Evolutionary conservation across 2,888 invertebrate genomes (phyloP).

Genomic region (Cephus nigrinus): DNA sequence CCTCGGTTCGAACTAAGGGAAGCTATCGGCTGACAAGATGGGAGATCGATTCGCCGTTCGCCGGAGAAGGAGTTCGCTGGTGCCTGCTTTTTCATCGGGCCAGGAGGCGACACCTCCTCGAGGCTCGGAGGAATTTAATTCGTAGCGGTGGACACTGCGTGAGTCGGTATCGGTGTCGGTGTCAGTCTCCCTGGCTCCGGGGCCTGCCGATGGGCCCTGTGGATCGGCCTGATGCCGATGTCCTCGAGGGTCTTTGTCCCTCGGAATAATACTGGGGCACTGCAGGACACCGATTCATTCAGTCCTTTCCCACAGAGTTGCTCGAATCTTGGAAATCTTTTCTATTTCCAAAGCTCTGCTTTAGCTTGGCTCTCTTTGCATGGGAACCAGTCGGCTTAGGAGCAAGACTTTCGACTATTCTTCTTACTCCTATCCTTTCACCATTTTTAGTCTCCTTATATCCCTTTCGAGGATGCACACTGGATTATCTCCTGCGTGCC

Average conservation of each 20-base stretch:
- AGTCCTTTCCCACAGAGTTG: conserved; percentile 59
- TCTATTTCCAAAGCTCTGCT: conserved; percentile 49
- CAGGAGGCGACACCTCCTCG: background rate
- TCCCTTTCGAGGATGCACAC: background rate
- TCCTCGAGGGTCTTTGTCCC: conserved; percentile 30
- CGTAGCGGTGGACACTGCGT: background rate
- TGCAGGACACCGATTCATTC: conserved; percentile 49
- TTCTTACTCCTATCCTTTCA: conserved; percentile 14
- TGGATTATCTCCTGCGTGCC: conserved; percentile 13
- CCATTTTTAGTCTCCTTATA: conserved; percentile 10
- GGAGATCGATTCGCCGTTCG: background rate
- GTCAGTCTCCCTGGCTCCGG: background rate
- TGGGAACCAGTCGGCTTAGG: conserved; percentile 7
- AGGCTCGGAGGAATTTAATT: conserved; percentile 4
- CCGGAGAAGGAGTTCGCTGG: background rate
- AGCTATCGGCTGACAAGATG: conserved; percentile 6
- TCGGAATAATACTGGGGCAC: conserved; percentile 51
- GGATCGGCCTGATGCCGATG: conserved; percentile 10
- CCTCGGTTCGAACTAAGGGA: conserved; percentile 8
- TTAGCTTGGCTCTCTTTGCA: conserved; percentile 30
- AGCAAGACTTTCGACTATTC: conserved; percentile 17
- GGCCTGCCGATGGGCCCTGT: background rate
- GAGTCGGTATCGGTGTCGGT: background rate
- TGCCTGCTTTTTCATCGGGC: background rate
- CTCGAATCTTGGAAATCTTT: conserved; percentile 59